Evolutionary conservation across 2,797 vertebrate species (phyloP).

Genomic region (Florisuga fusca): DNA sequence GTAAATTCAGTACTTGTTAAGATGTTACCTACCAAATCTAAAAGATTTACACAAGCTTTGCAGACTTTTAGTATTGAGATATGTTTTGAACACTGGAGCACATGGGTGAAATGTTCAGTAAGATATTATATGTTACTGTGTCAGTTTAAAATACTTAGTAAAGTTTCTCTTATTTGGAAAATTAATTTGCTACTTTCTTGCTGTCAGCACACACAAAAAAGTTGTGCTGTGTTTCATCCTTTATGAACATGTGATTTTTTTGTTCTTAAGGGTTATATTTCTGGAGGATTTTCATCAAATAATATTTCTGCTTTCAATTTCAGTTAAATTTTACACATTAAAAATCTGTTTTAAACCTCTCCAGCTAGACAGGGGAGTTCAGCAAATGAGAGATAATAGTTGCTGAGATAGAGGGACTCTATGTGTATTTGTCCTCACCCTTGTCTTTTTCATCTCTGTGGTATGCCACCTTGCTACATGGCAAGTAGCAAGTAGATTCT

Average conservation of each 20-base stretch:
- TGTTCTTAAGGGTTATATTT: background rate
- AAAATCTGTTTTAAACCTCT: background rate
- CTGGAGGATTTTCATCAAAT: background rate
- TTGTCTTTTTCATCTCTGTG: background rate
- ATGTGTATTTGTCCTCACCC: background rate
- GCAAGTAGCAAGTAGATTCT: background rate
- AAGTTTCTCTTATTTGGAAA: background rate
- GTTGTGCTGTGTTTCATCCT: background rate
- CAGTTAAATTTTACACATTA: background rate
- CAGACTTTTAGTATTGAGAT: conserved; percentile 1
- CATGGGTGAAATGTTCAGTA: conserved; percentile 9
- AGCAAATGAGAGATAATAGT: background rate
- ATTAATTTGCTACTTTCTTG: background rate
- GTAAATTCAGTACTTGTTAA: background rate
- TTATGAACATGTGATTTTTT: background rate
- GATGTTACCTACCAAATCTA: background rate
- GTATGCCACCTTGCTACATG: background rate
- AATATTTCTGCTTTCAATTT: background rate
- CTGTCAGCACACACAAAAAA: background rate
- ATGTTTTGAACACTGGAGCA: conserved; percentile 31
- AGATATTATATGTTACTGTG: background rate
- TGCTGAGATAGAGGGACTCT: background rate
- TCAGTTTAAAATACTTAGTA: background rate
- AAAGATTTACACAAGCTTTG: conserved; percentile 36
- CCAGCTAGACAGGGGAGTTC: background rate